These are phyloP conservation scores for Melanotaenia duboulayi DNA, from an alignment of 2,113 vertebrate genomes.

Conservation along the genomic window DNA sequence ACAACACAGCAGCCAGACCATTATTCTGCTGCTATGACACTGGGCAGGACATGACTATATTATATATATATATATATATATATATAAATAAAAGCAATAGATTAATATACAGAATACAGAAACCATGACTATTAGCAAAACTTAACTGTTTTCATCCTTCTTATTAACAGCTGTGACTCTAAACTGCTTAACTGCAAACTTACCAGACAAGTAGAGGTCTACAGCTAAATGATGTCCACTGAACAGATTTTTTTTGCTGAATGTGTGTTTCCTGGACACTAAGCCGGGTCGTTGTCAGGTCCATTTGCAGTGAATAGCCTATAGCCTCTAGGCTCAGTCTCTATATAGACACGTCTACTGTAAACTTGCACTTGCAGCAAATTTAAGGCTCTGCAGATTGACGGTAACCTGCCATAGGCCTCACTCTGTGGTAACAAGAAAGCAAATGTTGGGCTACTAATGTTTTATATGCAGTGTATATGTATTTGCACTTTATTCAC, in stretches of 20 bases:
- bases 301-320: conserved; percentile 72
- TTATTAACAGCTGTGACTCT: conserved; percentile 7
- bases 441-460: conserved; percentile 12
- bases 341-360: conserved; percentile 56
- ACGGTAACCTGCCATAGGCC: conserved; percentile 55
- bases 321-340: conserved; percentile 69
- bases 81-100: not conserved
- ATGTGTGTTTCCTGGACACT: conserved; percentile 59
- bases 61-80: too few species aligned
- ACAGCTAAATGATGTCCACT: conserved; percentile 35
- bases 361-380: conserved; percentile 74
- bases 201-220: conserved; percentile 20
- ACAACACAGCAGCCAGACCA: too few species aligned
- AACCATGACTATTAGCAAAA: not conserved
- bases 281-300: conserved; percentile 70
- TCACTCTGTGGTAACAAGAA: conserved; percentile 23
- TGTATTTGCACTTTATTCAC: too few species aligned
- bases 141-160: not conserved
- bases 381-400: conserved; percentile 56
- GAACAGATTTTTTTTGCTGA: conserved; percentile 61
- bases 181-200: conserved; percentile 8
- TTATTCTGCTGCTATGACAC: too few species aligned
- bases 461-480: not conserved
- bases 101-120: not conserved
- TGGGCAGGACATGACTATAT: too few species aligned